Evolutionary conservation across 2,888 invertebrate species (phyloP).

Genomic region (Erebia palarica): DNA sequence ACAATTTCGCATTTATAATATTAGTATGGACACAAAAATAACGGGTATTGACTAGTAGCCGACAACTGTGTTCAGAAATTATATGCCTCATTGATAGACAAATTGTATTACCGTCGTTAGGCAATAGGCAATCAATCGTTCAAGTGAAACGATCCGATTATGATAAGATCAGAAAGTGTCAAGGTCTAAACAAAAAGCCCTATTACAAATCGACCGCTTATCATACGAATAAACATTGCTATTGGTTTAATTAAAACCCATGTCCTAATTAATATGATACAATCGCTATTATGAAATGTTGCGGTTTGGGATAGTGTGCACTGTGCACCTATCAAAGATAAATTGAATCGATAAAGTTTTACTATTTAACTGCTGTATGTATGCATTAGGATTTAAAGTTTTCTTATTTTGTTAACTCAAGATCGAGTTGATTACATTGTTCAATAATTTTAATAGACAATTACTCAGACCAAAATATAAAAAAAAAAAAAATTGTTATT

Average conservation of each 20-base stretch:
- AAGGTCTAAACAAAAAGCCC: slow-evolving; percentile 39
- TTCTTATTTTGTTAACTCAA: slow-evolving; percentile 6
- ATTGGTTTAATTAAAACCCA: slow-evolving; percentile 61
- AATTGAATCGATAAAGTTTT: slow-evolving; percentile 62
- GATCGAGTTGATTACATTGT: background rate
- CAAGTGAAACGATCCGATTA: slow-evolving; percentile 34
- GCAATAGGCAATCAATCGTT: slow-evolving; percentile 32
- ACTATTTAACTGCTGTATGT: slow-evolving; percentile 43
- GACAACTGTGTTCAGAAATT: background rate
- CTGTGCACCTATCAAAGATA: slow-evolving; percentile 50
- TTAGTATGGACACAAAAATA: background rate
- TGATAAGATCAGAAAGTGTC: slow-evolving; percentile 40
- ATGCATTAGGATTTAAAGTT: slow-evolving; percentile 13
- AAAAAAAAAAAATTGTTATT: background rate
- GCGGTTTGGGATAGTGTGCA: slow-evolving; percentile 48
- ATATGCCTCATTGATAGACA: slow-evolving; percentile 15
- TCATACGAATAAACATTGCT: slow-evolving; percentile 33
- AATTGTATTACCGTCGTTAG: slow-evolving; percentile 15
- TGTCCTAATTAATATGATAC: slow-evolving; percentile 68
- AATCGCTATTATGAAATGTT: slow-evolving; percentile 61
- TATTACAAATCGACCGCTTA: slow-evolving; percentile 40
- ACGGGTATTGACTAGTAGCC: background rate
- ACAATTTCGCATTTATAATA: too few relatives aligned
- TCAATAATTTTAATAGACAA: background rate
- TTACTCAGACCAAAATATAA: background rate